These are phyloP conservation scores for Dicyrtomina minuta DNA, from an alignment of 2,888 invertebrate genomes.

Conservation along the genomic window DNA sequence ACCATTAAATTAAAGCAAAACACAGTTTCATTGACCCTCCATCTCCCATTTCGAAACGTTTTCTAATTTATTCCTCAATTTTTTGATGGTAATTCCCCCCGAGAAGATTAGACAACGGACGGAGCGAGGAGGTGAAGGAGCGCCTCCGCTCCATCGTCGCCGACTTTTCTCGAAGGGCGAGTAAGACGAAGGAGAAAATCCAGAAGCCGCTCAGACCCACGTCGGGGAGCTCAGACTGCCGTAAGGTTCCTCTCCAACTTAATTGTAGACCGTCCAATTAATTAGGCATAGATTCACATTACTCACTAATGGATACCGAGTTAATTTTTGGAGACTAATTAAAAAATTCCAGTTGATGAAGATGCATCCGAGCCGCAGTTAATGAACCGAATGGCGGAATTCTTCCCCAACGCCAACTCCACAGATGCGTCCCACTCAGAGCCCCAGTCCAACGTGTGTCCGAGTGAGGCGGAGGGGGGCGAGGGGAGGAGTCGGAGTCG, in stretches of 20 bases:
- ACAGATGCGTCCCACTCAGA: constrained; percentile 14
- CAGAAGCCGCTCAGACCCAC: constrained; percentile 67
- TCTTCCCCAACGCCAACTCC: constrained; percentile 37
- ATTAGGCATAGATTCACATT: neutral
- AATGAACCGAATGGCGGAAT: constrained; percentile 35
- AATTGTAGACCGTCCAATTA: neutral
- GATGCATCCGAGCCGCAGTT: constrained; percentile 34
- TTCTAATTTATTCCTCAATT: too few species aligned
- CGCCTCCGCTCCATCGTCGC: constrained; percentile 57
- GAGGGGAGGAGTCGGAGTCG: too few species aligned
- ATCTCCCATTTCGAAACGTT: neutral
- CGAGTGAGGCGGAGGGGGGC: too few species aligned
- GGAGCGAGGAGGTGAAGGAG: neutral
- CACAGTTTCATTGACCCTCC: neutral
- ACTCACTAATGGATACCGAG: neutral
- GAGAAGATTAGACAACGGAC: neutral
- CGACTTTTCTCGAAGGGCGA: constrained; percentile 65
- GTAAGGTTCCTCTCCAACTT: neutral
- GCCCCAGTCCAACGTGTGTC: too few species aligned
- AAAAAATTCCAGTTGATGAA: constrained; percentile 9
- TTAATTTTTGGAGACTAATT: neutral
- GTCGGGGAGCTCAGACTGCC: constrained; percentile 56
- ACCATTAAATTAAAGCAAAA: neutral
- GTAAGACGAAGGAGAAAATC: constrained; percentile 62
- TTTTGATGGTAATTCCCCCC: too few species aligned